phyloP scores from a whole-genome alignment of 2,888 invertebrate genomes.

The Thalpophila matura region DNA sequence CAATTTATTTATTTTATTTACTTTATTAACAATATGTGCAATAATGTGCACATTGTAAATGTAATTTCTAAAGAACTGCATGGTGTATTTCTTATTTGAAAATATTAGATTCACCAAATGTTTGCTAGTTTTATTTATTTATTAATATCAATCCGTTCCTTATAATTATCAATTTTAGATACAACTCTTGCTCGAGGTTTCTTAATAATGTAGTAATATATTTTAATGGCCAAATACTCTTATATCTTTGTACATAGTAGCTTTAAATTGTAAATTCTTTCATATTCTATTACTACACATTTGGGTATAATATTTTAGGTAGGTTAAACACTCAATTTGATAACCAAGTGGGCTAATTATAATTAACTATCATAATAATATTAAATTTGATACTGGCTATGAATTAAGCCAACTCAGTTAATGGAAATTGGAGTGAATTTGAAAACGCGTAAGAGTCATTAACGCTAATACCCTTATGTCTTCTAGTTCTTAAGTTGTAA shows the following conservation, averaged over 20 bases:
- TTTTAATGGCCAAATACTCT: conserved; percentile 64
- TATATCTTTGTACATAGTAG: conserved; percentile 61
- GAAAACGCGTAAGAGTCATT: neutral
- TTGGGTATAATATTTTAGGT: conserved; percentile 18
- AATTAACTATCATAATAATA: conserved; percentile 6
- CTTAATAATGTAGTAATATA: conserved; percentile 57
- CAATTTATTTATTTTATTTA: neutral
- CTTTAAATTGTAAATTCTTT: conserved; percentile 41
- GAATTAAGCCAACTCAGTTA: neutral
- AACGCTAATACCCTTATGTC: neutral
- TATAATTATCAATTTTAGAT: conserved; percentile 38
- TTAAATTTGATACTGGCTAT: neutral
- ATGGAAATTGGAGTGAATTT: conserved; percentile 10
- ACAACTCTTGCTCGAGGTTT: conserved; percentile 49
- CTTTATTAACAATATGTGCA: too few species aligned
- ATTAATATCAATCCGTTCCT: conserved; percentile 46
- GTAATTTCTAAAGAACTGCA: neutral
- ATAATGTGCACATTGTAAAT: neutral
- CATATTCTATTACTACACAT: conserved; percentile 31
- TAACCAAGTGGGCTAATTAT: neutral
- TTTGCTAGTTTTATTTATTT: conserved; percentile 18
- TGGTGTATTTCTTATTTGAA: neutral
- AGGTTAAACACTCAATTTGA: conserved; percentile 2
- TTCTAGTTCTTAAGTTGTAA: too few species aligned
- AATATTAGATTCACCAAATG: neutral